These are phyloP conservation scores for Ptilonorhynchus violaceus DNA, from an alignment of 2,113 vertebrate genomes.

Conservation along the genomic window DNA sequence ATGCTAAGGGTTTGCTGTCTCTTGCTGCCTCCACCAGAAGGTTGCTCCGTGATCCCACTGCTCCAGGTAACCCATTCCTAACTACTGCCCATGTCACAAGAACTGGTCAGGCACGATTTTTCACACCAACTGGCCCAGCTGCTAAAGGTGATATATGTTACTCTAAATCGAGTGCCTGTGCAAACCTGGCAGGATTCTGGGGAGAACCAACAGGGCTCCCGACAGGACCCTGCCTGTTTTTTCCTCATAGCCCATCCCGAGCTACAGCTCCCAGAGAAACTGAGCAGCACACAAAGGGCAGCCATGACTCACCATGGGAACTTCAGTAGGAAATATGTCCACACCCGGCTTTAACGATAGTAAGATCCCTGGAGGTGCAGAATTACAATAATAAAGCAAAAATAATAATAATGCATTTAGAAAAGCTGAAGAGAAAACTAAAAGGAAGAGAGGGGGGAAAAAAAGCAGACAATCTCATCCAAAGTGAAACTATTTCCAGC, in stretches of 20 bases:
- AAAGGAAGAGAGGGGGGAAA: rapidly evolving
- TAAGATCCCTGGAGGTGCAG: neutral
- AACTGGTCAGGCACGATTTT: neutral
- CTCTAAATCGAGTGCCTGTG: neutral
- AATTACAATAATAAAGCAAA: neutral
- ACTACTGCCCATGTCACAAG: neutral
- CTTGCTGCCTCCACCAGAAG: neutral
- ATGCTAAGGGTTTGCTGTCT: neutral
- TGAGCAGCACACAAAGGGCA: neutral
- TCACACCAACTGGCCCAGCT: neutral
- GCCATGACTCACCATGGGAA: neutral
- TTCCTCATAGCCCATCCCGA: neutral
- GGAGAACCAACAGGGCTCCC: rapidly evolving
- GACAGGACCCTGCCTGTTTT: neutral
- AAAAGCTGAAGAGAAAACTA: neutral
- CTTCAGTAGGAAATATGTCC: neutral
- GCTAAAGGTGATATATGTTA: neutral
- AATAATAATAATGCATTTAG: neutral
- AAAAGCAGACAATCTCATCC: neutral
- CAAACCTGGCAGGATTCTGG: neutral
- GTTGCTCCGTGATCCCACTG: neutral
- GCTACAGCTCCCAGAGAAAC: neutral
- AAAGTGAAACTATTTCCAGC: neutral
- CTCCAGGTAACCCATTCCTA: neutral
- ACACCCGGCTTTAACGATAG: neutral